A percentile compares a stretch with the other conserved stretches of the same genome.
Evolutionary conservation across 2,888 invertebrate genomes (phyloP).

Genomic region (Amiota minor): DNA sequence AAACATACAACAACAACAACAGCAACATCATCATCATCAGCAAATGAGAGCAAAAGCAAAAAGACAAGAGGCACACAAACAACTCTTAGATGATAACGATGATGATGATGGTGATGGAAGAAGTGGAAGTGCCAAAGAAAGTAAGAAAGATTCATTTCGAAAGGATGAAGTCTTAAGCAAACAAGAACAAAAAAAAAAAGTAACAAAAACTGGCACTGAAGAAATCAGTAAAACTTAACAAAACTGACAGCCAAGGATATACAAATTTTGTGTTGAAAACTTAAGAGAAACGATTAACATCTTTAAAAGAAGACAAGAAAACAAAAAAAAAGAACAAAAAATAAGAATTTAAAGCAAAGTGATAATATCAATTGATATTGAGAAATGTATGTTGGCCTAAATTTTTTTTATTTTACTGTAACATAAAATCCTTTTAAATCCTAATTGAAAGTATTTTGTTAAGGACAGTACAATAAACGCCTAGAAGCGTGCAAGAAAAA

Average conservation of each 20-base stretch:
- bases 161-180: slow-evolving; percentile 10
- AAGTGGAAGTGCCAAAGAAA: not conserved
- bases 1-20: slow-evolving; percentile 11
- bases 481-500: slow-evolving; percentile 5
- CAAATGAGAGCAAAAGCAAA: not conserved
- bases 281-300: slow-evolving; percentile 1
- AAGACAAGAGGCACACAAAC: slow-evolving; percentile 10
- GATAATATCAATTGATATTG: not conserved
- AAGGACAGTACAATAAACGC: not conserved
- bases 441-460: too few relatives aligned
- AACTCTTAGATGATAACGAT: not conserved
- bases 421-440: too few relatives aligned
- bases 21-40: not conserved
- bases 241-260: slow-evolving; percentile 25
- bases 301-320: slow-evolving; percentile 5
- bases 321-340: slow-evolving; percentile 12
- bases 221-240: slow-evolving; percentile 20
- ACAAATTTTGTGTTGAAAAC: slow-evolving; percentile 23
- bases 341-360: not conserved
- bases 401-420: too few relatives aligned
- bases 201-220: slow-evolving; percentile 7
- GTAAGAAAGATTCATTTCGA: too few relatives aligned
- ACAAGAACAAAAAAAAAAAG: not conserved
- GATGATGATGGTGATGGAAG: too few relatives aligned
- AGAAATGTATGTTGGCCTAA: not conserved